Base-by-base conservation (phyloP, 2,113 vertebrate genomes). In the Plecotus auritus region DNA sequence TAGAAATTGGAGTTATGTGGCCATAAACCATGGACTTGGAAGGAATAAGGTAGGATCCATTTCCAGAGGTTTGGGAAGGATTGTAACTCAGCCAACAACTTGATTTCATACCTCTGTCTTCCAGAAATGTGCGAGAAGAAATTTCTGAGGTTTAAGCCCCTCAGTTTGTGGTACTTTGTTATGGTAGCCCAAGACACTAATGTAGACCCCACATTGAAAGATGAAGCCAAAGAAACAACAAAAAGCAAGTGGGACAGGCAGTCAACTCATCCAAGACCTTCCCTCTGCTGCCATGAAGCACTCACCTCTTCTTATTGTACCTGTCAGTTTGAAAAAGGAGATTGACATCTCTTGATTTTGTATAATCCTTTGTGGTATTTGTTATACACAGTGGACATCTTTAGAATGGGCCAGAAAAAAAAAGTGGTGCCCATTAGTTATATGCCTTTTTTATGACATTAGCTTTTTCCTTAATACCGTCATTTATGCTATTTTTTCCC, bases 311-410 rank as follows among this genome's bases (percentile, higher is more conserved):
- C 94, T 95, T 95, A 92, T 95, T 91, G 70, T 76, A 89, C 73
- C 86, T 97, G 98, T 98, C 98, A 98, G 42, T 97, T 98, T 96
- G 97, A 61, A 77, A 66, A 49, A 1, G 17, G 28, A 66, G 32
- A 70, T 37, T 97, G 97, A 97, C 97, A 97, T 61, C 59, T 61
- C 59, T 61, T 95, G 72, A 92, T 95, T 88, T 97, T 93, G 88
- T 94, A 94, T 82, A 47, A 67, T 69, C 32, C 17, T 47, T 54
- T 80, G 4, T 32, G 35, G 40, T 16, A 76, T 77, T 93, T 97
- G 54, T 67, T 94, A 9, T 2, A 83, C 76, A 96, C 66, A 87
- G 5, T 85, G 45, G 66, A 49, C 47, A 56, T 91, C 10, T 95
- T 91, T 73, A 96, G 83, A 97, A 76, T 69, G 89, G 91, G 32